These are phyloP conservation scores for Enteromius trimaculatus DNA, from an alignment of 2,797 vertebrate genomes.

Conservation along the genomic window DNA sequence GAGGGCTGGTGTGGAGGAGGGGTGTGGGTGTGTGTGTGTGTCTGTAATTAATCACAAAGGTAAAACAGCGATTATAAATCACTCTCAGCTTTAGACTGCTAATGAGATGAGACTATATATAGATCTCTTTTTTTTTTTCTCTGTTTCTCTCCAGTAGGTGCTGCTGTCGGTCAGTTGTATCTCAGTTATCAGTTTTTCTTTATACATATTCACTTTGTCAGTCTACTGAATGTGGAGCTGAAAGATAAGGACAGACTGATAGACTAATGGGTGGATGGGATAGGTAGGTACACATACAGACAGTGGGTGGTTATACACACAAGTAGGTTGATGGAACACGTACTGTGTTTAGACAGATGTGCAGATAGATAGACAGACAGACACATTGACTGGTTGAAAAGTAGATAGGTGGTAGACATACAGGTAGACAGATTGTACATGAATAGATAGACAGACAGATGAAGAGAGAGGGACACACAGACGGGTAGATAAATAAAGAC, in stretches of 20 bases:
- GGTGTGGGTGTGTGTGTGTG: slow-evolving; percentile 9
- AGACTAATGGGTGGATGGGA: neutral
- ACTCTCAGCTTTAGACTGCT: slow-evolving; percentile 43
- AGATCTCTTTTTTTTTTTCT: slow-evolving; percentile 12
- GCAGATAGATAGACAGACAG: neutral
- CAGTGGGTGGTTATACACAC: neutral
- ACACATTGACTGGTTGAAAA: neutral
- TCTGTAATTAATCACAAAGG: slow-evolving; percentile 52
- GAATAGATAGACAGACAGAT: neutral
- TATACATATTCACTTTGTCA: neutral
- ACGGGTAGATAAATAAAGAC: neutral
- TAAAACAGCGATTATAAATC: slow-evolving; percentile 52
- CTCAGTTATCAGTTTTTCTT: neutral
- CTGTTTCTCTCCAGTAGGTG: slow-evolving; percentile 44
- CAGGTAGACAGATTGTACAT: neutral
- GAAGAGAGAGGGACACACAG: too few relatives aligned
- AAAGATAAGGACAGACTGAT: neutral
- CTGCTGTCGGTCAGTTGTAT: slow-evolving; percentile 39
- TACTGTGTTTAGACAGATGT: neutral
- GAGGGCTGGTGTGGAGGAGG: slow-evolving; percentile 13
- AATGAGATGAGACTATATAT: slow-evolving; percentile 47
- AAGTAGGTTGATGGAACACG: neutral
- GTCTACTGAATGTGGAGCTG: neutral
- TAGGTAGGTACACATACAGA: neutral
- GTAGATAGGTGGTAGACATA: neutral